These are phyloP conservation scores for Taeniopygia guttata DNA, from an alignment of 2,797 vertebrate genomes.

Conservation along the genomic window DNA sequence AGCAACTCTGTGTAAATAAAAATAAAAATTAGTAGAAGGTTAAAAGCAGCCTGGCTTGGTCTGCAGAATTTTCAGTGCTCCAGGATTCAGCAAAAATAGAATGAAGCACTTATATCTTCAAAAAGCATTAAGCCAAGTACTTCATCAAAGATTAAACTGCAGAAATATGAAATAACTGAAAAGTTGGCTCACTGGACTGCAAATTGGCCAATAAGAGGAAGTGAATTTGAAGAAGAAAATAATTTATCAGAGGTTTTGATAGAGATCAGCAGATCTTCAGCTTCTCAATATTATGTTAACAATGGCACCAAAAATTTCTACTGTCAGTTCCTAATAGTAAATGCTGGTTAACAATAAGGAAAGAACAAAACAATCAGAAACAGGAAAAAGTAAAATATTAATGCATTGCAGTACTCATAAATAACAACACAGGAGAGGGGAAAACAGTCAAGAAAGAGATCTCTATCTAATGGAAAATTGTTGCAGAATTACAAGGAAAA, in stretches of 20 bases:
- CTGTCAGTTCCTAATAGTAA: not conserved
- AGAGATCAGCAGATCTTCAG: conserved; percentile 1
- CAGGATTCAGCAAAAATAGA: not conserved
- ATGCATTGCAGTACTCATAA: conserved; percentile 28
- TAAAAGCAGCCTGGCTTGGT: not conserved
- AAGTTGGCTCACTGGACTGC: conserved; percentile 10
- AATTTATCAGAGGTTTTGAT: not conserved
- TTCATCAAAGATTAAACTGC: conserved; percentile 28
- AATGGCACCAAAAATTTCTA: not conserved
- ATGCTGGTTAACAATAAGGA: not conserved
- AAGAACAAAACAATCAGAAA: conserved; percentile 9
- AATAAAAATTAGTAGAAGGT: not conserved
- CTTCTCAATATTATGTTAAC: not conserved
- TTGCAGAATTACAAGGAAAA: conserved; percentile 29
- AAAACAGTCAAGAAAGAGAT: not conserved
- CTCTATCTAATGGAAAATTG: not conserved
- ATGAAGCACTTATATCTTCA: not conserved
- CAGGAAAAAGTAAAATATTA: conserved; percentile 24
- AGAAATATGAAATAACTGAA: conserved; percentile 3
- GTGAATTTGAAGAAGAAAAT: not conserved
- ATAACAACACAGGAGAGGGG: not conserved
- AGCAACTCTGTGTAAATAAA: not conserved
- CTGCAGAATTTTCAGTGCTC: not conserved
- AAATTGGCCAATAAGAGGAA: not conserved
- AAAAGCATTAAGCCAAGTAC: conserved; percentile 25